Evolutionary conservation across 2,888 invertebrate species (phyloP), one percentile per base, ranked within the genome.

Genomic region (Chelonus formosanus): DNA sequence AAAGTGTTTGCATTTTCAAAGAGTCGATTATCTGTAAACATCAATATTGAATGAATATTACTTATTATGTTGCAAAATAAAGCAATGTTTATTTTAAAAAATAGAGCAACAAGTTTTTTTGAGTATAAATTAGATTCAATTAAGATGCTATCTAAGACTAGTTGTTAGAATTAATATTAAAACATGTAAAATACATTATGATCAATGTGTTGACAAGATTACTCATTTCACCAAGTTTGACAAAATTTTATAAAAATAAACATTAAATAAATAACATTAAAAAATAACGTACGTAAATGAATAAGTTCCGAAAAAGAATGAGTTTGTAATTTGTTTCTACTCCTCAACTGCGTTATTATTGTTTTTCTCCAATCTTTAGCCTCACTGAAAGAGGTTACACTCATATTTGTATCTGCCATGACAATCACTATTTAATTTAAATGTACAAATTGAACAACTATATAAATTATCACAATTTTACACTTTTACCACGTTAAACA

Each of bases 1-100:
- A 96, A 84, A 52, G 91, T 89, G 76, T 93, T 92, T 32, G 92
- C 90, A 84, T 88, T 91, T 81, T 97, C 96, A 84, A 95, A 93
- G 55, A 96, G 86, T 74, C 92, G 90, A 84, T 93, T 95, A 85
- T 96, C 96, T 96, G 86, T 67, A 88, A 87, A 73, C 70, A 53
- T 71, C 65, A 77, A 71, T 64, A 8, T 20, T 20, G 20, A 48
- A 55, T 45, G 5, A 67, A 36, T 31, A 55, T 31, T 40, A 6
- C 10, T 43, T n/a, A 32, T 31, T 43, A 57, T 32, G 32, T 36
- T 55, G 5, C 32, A 36, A 5, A 44, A 20, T 20, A 20, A 20
- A 20, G 34, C 7, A 34, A 44, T 4, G n/a, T 53, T 56, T 36
- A 53, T 44, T 35, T 20, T 5, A 47, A 53, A 70, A 52, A 53